phyloP scores from a whole-genome alignment of 2,113 vertebrate species.

The Hiodon tergisus region DNA sequence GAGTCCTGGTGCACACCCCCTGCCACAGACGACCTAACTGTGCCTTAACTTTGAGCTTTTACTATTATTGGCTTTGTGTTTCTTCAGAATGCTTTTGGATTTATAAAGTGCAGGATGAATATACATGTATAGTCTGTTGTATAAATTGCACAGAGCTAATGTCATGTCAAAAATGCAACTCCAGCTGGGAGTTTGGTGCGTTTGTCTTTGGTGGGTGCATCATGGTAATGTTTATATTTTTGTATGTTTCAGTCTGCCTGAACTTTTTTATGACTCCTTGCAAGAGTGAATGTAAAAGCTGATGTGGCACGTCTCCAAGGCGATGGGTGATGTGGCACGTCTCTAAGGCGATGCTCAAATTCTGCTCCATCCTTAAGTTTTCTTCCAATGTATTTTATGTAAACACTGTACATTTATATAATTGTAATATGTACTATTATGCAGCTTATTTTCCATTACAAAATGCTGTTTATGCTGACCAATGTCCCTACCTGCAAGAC shows the following conservation, averaged over 20 bases:
- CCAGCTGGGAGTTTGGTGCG: conserved; percentile 69
- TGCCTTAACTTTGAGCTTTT: conserved; percentile 81
- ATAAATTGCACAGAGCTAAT: conserved; percentile 52
- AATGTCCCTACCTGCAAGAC: conserved; percentile 71
- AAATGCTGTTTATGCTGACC: conserved; percentile 69
- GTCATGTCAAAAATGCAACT: conserved; percentile 63
- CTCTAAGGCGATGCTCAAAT: conserved; percentile 63
- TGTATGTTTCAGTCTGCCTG: too few relatives aligned
- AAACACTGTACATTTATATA: conserved; percentile 71
- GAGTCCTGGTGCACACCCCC: conserved; percentile 55
- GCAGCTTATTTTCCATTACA: conserved; percentile 74
- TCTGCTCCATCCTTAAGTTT: conserved; percentile 50
- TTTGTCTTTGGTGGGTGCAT: conserved; percentile 58
- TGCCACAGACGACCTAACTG: conserved; percentile 73
- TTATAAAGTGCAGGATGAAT: conserved; percentile 28
- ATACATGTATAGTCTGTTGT: conserved; percentile 23
- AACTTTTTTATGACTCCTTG: conserved; percentile 51
- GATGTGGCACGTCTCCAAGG: conserved; percentile 28
- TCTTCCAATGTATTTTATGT: conserved; percentile 74
- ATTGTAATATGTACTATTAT: conserved; percentile 75
- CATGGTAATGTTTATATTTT: conserved; percentile 44
- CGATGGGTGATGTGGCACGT: conserved; percentile 45
- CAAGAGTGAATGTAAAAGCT: conserved; percentile 55
- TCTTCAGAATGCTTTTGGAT: conserved; percentile 67
- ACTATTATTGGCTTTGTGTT: conserved; percentile 68